Evolutionary conservation across 1,140 invertebrate genomes (phyloP).

Genomic region (Zaprionus taronus): DNA sequence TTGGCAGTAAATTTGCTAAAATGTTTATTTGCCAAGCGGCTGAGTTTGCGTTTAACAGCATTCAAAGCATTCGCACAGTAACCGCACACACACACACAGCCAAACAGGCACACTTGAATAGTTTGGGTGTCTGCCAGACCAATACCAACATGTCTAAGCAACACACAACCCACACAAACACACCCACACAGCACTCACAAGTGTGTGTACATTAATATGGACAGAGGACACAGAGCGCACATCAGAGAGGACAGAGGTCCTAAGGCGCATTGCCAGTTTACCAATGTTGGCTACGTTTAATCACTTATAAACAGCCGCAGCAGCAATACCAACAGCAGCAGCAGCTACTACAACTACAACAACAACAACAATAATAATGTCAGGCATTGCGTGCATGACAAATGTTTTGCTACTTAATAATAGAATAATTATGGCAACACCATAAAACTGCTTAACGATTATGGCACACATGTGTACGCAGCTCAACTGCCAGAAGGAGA

Average conservation of each 20-base stretch:
- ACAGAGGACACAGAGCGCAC: constrained; percentile 19
- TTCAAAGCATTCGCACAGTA: constrained; percentile 25
- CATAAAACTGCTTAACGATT: constrained; percentile 78
- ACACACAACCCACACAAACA: constrained; percentile 38
- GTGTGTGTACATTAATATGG: constrained; percentile 27
- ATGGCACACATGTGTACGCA: constrained; percentile 57
- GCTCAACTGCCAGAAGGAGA: not conserved
- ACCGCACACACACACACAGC: constrained; percentile 23
- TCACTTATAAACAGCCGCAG: constrained; percentile 77
- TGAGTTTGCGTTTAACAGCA: constrained; percentile 79
- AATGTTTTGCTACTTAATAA: constrained; percentile 83
- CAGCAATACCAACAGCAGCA: constrained; percentile 20
- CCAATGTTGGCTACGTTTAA: constrained; percentile 71
- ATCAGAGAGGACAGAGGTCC: constrained; percentile 24
- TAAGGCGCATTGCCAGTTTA: constrained; percentile 43
- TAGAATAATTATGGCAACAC: constrained; percentile 80
- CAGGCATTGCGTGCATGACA: constrained; percentile 70
- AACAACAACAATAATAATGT: constrained; percentile 51
- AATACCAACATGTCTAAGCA: constrained; percentile 61
- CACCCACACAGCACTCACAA: constrained; percentile 25
- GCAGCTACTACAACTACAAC: constrained; percentile 24
- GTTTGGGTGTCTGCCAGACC: constrained; percentile 49
- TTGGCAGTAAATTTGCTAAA: constrained; percentile 83
- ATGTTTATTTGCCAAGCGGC: constrained; percentile 82
- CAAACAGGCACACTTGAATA: constrained; percentile 58